Evolutionary conservation across 2,888 invertebrate genomes (phyloP).

Genomic region (Spisula subtruncata): DNA sequence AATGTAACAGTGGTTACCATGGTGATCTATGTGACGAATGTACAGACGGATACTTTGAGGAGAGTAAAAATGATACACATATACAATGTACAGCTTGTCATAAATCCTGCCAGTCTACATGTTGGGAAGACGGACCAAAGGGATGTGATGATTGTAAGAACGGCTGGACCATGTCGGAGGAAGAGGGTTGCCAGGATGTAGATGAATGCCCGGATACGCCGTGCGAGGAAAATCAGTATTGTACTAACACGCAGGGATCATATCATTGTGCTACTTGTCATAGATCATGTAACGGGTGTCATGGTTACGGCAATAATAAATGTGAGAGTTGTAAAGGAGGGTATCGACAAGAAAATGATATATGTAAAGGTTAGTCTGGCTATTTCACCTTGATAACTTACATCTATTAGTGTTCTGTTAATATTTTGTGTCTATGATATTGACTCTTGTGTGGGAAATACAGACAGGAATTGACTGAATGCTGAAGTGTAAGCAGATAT

Average conservation of each 20-base stretch:
- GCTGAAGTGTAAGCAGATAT: too few relatives aligned
- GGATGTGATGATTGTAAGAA: conserved; percentile 90
- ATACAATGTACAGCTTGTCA: conserved; percentile 92
- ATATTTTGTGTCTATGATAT: not conserved
- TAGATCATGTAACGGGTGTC: conserved; percentile 94
- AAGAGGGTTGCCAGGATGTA: conserved; percentile 93
- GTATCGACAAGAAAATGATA: conserved; percentile 91
- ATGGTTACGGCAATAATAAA: conserved; percentile 97
- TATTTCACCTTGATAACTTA: not conserved
- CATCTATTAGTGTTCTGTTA: too few relatives aligned
- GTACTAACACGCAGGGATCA: conserved; percentile 95
- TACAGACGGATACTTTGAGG: conserved; percentile 90
- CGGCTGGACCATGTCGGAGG: conserved; percentile 93
- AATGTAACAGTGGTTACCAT: conserved; percentile 94
- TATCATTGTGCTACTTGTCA: conserved; percentile 94
- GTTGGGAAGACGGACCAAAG: conserved; percentile 91
- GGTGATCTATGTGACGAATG: conserved; percentile 95
- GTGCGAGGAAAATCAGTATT: conserved; percentile 92
- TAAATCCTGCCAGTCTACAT: conserved; percentile 92
- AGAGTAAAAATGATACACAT: conserved; percentile 81
- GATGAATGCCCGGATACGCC: conserved; percentile 93
- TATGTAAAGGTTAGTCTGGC: conserved; percentile 91
- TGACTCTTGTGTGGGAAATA: not conserved
- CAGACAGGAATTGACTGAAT: too few relatives aligned
- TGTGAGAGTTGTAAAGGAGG: conserved; percentile 94